Percentiles rank a stretch among this genome's conserved stretches.
These are phyloP conservation scores for Lophius americanus DNA, from an alignment of 2,797 vertebrate species.

Conservation along the genomic window DNA sequence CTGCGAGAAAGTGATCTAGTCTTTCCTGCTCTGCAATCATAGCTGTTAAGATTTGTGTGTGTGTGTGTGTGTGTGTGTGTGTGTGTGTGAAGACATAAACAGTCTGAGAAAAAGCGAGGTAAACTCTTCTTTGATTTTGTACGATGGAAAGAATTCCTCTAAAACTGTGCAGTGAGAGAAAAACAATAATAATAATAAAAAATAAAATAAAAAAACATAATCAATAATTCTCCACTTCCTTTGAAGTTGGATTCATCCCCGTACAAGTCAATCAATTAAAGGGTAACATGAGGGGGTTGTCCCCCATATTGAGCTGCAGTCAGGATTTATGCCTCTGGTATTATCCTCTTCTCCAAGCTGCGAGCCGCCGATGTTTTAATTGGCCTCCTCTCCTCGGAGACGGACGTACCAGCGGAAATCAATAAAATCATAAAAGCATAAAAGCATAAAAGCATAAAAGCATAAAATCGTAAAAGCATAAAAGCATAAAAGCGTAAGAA, in stretches of 20 bases:
- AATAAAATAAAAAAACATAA: neutral
- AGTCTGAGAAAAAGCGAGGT: neutral
- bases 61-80: neutral
- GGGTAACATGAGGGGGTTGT: neutral
- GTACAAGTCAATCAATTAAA: too few species aligned
- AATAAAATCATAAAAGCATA: neutral
- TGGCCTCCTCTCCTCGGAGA: neutral
- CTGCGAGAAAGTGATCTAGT: conserved; percentile 14
- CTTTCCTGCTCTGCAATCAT: conserved; percentile 23
- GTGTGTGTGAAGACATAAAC: neutral
- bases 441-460: too few species aligned
- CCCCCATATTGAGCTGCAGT: conserved; percentile 10
- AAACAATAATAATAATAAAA: neutral
- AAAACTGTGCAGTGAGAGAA: neutral
- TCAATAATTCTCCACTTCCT: conserved; percentile 10
- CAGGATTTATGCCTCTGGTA: neutral
- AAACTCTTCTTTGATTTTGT: neutral
- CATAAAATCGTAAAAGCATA: too few species aligned
- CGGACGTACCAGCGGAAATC: conserved; percentile 5
- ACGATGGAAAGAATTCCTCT: neutral
- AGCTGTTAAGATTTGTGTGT: conserved; percentile 8
- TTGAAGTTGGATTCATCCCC: too few species aligned
- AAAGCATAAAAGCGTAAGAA: too few species aligned
- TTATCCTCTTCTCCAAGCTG: conserved; percentile 7
- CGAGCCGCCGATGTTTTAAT: conserved; percentile 20